Percentiles rank a stretch among this genome's conserved stretches.
Conservation (phyloP, 2,797 vertebrate species). For the Allenopithecus nigroviridis region DNA sequence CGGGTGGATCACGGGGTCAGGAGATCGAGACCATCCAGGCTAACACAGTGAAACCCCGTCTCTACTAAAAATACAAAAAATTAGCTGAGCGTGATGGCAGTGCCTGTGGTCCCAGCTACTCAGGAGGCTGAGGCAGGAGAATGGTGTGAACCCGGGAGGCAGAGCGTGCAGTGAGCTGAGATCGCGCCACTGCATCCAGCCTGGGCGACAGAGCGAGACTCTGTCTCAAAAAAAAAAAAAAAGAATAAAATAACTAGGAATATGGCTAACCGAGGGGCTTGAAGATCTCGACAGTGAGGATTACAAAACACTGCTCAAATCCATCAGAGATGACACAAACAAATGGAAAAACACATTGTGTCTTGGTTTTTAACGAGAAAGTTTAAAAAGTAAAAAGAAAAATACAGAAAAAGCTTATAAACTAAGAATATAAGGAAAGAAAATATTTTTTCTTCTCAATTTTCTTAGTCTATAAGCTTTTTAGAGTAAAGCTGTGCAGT, state of each 20-base stretch:
- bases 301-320: too few relatives aligned
- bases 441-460: too few relatives aligned
- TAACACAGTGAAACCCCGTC: background rate
- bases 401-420: too few relatives aligned
- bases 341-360: too few relatives aligned
- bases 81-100: rapidly evolving
- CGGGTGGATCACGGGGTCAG: background rate
- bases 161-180: background rate
- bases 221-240: rapidly evolving
- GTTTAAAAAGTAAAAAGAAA: background rate
- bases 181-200: rapidly evolving
- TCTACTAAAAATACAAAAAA: background rate
- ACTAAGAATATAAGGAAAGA: background rate
- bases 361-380: background rate
- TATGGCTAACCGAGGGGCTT: too few relatives aligned
- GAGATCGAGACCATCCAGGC: background rate
- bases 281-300: too few relatives aligned
- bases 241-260: background rate
- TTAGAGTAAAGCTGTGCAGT: background rate
- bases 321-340: too few relatives aligned
- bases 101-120: background rate
- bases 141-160: background rate
- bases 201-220: background rate
- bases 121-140: background rate
- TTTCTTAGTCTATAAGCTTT: background rate